Percentiles rank a stretch among this genome's conserved stretches.
These are phyloP conservation scores for Antedon mediterranea DNA, from an alignment of 53 echinoderm and acorn worm species.

Conservation along the genomic window DNA sequence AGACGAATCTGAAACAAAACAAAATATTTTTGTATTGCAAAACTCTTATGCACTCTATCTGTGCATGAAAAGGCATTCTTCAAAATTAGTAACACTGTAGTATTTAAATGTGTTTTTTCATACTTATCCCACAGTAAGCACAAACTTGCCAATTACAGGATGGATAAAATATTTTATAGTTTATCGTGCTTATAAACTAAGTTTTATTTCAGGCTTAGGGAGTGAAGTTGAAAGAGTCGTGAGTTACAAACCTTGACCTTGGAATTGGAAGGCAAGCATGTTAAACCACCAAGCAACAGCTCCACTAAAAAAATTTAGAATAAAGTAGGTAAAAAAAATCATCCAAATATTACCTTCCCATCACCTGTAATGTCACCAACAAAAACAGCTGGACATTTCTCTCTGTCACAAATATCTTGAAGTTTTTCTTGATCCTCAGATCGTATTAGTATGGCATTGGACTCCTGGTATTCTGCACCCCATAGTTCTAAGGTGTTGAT, in stretches of 20 bases:
- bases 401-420: slow-evolving; percentile 50
- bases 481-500: slow-evolving; percentile 94
- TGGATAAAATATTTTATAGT: no score
- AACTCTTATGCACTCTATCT: background rate
- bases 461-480: slow-evolving; percentile 99
- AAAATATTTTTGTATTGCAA: background rate
- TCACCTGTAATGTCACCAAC: slow-evolving; percentile 91
- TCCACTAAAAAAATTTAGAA: no score
- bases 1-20: slow-evolving; percentile 56
- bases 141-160: no score
- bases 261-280: no score
- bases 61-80: background rate
- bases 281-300: no score
- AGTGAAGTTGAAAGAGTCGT: no score
- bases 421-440: slow-evolving; percentile 38
- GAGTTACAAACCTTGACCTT: no score
- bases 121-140: no score
- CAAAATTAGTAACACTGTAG: background rate
- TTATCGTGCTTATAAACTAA: no score
- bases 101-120: no score
- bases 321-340: background rate
- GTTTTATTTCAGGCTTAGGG: no score
- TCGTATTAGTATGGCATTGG: slow-evolving; percentile 72
- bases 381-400: slow-evolving; percentile 77
- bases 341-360: slow-evolving; percentile 93